Evolutionary conservation across 1,140 invertebrate species (phyloP).

Genomic region (Neodiprion lecontei): DNA sequence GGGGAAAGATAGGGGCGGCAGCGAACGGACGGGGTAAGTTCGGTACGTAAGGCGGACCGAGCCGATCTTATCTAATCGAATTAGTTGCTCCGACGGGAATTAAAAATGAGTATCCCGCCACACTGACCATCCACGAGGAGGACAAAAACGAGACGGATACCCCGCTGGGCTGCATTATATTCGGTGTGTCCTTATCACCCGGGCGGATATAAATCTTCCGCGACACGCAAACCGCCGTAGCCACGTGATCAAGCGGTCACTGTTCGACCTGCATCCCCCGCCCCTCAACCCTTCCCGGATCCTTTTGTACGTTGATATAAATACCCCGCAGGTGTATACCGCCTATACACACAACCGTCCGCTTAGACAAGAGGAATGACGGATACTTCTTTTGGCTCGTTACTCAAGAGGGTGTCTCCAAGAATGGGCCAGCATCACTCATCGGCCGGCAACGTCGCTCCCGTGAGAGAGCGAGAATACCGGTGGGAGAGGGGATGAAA

Average conservation of each 20-base stretch:
- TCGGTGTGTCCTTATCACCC: slow-evolving; percentile 36
- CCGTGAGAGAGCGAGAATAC: slow-evolving; percentile 24
- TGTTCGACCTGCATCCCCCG: neutral
- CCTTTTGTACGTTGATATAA: too few relatives aligned
- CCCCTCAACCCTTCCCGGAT: neutral
- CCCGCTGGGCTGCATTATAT: slow-evolving; percentile 41
- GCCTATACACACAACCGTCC: neutral
- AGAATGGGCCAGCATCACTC: slow-evolving; percentile 35
- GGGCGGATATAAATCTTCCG: slow-evolving; percentile 33
- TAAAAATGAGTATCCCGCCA: neutral
- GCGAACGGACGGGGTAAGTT: slow-evolving; percentile 5
- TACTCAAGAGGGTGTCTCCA: slow-evolving; percentile 31
- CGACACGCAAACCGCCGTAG: slow-evolving; percentile 26
- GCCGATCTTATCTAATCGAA: neutral
- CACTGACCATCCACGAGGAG: slow-evolving; percentile 24
- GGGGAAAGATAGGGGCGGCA: slow-evolving; percentile 12
- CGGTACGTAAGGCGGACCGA: too few relatives aligned
- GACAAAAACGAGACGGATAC: slow-evolving; percentile 26
- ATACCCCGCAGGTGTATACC: neutral
- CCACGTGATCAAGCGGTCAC: slow-evolving; percentile 24
- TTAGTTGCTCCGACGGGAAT: neutral
- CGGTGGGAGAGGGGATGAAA: too few relatives aligned
- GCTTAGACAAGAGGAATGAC: slow-evolving; percentile 14
- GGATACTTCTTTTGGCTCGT: slow-evolving; percentile 32
- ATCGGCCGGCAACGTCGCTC: slow-evolving; percentile 24